These are phyloP conservation scores for Tetrapedia diversipes DNA, from an alignment of 2,888 invertebrate genomes.

Conservation along the genomic window DNA sequence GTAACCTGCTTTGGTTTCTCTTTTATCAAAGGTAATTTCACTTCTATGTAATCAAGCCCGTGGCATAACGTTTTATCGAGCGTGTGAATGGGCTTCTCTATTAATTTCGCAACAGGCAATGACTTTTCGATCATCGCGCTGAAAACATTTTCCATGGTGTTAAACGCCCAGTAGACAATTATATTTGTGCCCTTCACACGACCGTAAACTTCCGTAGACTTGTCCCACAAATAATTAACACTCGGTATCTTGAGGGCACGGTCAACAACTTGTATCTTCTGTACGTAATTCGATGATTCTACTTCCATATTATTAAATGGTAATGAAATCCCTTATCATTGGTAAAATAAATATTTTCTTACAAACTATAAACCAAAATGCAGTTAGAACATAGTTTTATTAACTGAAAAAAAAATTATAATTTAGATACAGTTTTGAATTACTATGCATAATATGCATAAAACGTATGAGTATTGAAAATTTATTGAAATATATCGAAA, in stretches of 20 bases:
- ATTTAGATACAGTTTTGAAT: background rate
- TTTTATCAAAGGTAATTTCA: conserved; percentile 87
- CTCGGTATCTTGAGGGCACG: conserved; percentile 85
- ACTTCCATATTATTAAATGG: conserved; percentile 63
- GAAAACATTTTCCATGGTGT: conserved; percentile 85
- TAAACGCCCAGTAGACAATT: conserved; percentile 88
- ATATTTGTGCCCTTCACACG: conserved; percentile 86
- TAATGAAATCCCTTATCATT: conserved; percentile 21
- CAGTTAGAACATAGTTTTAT: background rate
- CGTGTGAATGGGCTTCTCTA: conserved; percentile 84
- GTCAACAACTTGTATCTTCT: conserved; percentile 83
- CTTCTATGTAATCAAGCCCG: conserved; percentile 87
- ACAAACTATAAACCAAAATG: background rate
- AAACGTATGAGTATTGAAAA: background rate
- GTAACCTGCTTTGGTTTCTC: conserved; percentile 84
- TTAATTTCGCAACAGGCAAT: conserved; percentile 77
- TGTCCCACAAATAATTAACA: conserved; percentile 85
- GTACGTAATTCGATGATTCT: conserved; percentile 67
- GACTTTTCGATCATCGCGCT: conserved; percentile 73
- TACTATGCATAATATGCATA: background rate
- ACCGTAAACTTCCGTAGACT: conserved; percentile 85
- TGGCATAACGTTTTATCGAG: conserved; percentile 88
- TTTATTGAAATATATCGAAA: background rate
- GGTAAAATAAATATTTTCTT: conserved; percentile 16
- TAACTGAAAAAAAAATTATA: background rate